phyloP scores from a whole-genome alignment of 2,888 invertebrate genomes.

The Phortica okadai region DNA sequence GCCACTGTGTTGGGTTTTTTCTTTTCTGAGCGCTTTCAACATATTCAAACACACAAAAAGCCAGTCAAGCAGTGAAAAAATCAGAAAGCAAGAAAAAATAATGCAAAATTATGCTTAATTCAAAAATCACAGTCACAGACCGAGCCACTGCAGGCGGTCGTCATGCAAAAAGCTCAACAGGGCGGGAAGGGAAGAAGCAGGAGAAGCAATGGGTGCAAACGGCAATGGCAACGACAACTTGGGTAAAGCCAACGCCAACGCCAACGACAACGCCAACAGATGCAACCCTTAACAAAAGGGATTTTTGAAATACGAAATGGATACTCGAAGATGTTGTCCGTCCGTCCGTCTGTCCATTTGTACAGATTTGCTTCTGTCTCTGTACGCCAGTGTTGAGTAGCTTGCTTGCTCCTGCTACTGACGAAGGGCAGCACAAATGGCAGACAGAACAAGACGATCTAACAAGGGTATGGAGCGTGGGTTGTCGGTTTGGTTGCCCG shows the following conservation, averaged over 20 bases:
- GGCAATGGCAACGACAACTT: not conserved
- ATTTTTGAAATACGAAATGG: slow-evolving; percentile 12
- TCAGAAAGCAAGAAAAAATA: slow-evolving; percentile 38
- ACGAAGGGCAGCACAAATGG: too few relatives aligned
- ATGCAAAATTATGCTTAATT: slow-evolving; percentile 69
- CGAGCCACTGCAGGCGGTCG: slow-evolving; percentile 37
- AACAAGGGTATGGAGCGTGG: too few relatives aligned
- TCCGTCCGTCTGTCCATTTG: not conserved
- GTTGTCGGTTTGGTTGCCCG: not conserved
- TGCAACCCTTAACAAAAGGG: slow-evolving; percentile 13
- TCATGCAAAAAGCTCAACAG: slow-evolving; percentile 2
- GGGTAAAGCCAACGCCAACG: too few relatives aligned
- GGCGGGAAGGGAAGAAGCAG: too few relatives aligned
- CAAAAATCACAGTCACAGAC: slow-evolving; percentile 60
- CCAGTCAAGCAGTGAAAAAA: not conserved
- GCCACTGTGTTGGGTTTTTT: too few relatives aligned
- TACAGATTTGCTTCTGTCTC: slow-evolving; percentile 19
- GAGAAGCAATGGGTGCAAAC: not conserved
- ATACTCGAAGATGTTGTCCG: slow-evolving; percentile 5
- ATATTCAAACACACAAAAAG: not conserved
- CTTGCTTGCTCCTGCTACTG: not conserved
- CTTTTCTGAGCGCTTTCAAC: not conserved
- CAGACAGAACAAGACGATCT: too few relatives aligned
- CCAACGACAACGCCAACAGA: not conserved
- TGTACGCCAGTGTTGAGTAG: slow-evolving; percentile 3